Conservation (phyloP, 1,140 invertebrate species). For the Penaeus chinensis region DNA sequence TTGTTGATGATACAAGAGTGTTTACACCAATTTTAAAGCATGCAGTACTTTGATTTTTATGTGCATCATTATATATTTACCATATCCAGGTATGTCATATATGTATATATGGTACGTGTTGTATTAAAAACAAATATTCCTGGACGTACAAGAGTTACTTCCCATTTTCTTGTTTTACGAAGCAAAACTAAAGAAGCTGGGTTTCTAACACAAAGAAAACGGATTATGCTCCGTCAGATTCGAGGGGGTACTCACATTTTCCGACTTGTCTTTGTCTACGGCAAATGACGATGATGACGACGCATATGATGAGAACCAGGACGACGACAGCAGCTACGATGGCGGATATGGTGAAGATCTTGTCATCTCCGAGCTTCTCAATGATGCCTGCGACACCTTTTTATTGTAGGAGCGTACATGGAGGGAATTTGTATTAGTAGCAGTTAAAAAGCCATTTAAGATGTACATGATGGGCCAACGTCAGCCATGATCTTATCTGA, state of each 20-base stretch:
- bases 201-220: conserved; percentile 15
- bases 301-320: conserved; percentile 82
- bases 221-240: neutral
- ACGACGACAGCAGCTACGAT: conserved; percentile 80
- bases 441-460: too few relatives aligned
- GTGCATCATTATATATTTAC: too few relatives aligned
- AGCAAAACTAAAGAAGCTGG: neutral
- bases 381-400: conserved; percentile 67
- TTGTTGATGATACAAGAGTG: too few relatives aligned
- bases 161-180: conserved; percentile 8
- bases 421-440: too few relatives aligned
- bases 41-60: too few relatives aligned
- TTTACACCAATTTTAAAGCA: too few relatives aligned
- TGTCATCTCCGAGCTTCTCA: conserved; percentile 78
- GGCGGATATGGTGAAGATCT: conserved; percentile 80
- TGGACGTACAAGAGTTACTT: conserved; percentile 18
- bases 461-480: neutral
- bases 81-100: neutral
- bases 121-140: neutral
- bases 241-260: conserved; percentile 82
- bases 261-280: conserved; percentile 81
- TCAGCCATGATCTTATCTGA: too few relatives aligned
- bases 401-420: conserved; percentile 2
- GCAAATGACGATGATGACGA: conserved; percentile 85
- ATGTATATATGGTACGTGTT: neutral